These are phyloP conservation scores for Bucorvus abyssinicus DNA, from an alignment of 2,797 vertebrate species.

Conservation along the genomic window DNA sequence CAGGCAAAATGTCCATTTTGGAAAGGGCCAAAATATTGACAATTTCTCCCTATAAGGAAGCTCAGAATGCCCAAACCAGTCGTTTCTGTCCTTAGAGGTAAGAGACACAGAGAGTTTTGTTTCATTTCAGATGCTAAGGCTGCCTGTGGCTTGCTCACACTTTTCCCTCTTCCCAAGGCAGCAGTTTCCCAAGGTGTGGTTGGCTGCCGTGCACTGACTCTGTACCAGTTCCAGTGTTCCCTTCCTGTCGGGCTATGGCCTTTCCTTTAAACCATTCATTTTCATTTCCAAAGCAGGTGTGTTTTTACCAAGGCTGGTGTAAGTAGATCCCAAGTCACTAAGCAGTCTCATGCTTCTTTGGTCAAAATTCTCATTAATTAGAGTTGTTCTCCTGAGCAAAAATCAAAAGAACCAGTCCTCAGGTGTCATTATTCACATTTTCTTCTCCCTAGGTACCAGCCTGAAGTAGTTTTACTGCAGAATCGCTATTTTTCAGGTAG, in stretches of 20 bases:
- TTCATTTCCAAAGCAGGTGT: background rate
- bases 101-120: background rate
- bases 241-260: background rate
- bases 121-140: background rate
- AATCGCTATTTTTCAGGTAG: background rate
- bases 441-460: background rate
- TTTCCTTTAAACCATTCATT: background rate
- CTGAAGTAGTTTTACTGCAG: background rate
- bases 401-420: background rate
- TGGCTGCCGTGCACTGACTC: background rate
- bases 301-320: background rate
- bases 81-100: background rate
- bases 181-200: background rate
- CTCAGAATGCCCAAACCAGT: background rate
- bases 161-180: background rate
- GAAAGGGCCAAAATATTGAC: background rate
- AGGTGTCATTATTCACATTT: background rate
- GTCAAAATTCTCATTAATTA: background rate
- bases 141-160: background rate
- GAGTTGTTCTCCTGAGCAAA: background rate
- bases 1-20: background rate
- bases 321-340: background rate
- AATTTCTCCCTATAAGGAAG: background rate
- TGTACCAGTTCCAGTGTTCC: background rate
- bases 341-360: background rate